These are phyloP conservation scores for Drosophila stalkeri DNA, from an alignment of 2,888 invertebrate species.

Conservation along the genomic window DNA sequence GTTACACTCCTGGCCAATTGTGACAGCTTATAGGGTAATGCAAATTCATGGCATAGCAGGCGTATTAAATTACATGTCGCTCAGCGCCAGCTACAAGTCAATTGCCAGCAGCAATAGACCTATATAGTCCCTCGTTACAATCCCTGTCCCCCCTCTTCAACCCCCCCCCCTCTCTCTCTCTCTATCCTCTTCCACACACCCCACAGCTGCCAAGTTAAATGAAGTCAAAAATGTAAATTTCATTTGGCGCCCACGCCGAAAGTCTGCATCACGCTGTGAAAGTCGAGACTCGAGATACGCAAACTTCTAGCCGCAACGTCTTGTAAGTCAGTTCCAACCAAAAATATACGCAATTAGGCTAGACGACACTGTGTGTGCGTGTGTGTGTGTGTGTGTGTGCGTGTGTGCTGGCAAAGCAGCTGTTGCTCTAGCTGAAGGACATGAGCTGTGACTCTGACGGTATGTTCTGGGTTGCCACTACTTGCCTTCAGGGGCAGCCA, in stretches of 20 bases:
- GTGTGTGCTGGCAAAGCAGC: constrained; percentile 48
- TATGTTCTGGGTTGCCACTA: constrained; percentile 30
- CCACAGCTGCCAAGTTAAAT: constrained; percentile 70
- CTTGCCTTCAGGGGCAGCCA: constrained; percentile 35
- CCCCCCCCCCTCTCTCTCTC: background rate
- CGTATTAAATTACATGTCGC: constrained; percentile 59
- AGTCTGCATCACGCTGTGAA: constrained; percentile 21
- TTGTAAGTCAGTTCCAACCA: constrained; percentile 51
- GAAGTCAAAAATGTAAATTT: constrained; percentile 79
- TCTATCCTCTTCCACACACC: too few relatives aligned
- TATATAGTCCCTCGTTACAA: background rate
- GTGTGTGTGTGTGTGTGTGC: background rate
- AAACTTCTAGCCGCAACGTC: constrained; percentile 52
- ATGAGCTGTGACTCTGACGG: constrained; percentile 24
- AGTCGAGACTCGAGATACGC: constrained; percentile 26
- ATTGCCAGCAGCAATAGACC: constrained; percentile 46
- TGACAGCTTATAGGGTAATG: constrained; percentile 11
- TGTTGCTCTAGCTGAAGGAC: constrained; percentile 61
- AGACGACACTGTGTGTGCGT: constrained; percentile 6
- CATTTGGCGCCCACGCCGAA: constrained; percentile 56
- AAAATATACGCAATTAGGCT: constrained; percentile 64
- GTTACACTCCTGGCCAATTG: background rate
- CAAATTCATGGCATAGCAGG: constrained; percentile 22
- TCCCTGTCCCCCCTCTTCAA: too few relatives aligned
- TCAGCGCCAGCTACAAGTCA: constrained; percentile 63